Base-by-base conservation (phyloP, 2,797 vertebrate genomes). In the Phrynocephalus vlangalii region DNA sequence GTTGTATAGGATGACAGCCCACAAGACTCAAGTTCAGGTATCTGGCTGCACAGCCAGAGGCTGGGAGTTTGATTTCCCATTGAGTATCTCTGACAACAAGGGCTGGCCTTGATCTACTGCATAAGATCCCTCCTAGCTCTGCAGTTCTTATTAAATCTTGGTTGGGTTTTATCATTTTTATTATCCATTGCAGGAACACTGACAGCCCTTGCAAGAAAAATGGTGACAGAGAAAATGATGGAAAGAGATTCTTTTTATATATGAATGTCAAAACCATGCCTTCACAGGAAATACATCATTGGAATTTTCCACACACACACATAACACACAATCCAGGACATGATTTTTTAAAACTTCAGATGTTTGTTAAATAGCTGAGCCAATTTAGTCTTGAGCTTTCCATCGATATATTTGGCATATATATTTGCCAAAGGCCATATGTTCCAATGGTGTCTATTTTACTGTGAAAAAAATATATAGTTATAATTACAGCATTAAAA, bases 371-470 rank as follows among this genome's bases (percentile, higher is more conserved):
- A 94, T 82, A 83, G 28, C 85, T 86, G 81, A 94, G 92, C 93
- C 91, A 91, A 94, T 82, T 79, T 91, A 91, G 92, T 89, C 89
- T 91, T 95, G 92, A 89, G 89, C 84, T 86, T 94, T 93, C 93
- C 92, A 88, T 90, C 93, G 93, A 90, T 82, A 84, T 91, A 90
- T 87, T 94, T 93, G 93, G 94, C 94, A 79, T 90, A 90, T 87
- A 63, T 52, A 92, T 92, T 91, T 94, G 93, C 95, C 94, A 96
- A 95, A 93, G 85, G 93, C 91, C 95, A 94, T 91, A 94, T 82
- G 87, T 93, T 91, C 90, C 94, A 88, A 91, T 92, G 91, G 90
- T 94, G 90, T 86, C 91, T 91, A 90, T 94, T 91, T 92, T 92
- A 90, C 86, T 75, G 70, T 50, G 33, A 94, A 89, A 91, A 94